Evolutionary conservation across 2,113 vertebrate species (phyloP), one percentile per base, ranked within the genome.

Genomic region (Callopanchax toddi): DNA sequence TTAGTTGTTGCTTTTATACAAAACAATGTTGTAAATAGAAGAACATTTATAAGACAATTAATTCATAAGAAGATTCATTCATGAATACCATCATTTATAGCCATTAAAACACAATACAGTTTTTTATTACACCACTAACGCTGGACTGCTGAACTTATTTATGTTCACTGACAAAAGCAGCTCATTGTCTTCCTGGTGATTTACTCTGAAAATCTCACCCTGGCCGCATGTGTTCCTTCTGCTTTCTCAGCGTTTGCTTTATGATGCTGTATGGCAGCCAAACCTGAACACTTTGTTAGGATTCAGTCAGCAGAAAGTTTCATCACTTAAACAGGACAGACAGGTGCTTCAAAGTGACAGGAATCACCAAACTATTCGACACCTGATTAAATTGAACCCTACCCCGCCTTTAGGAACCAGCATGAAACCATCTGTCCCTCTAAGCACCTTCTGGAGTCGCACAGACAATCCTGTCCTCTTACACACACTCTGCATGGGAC

Each of bases 331-430:
- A 49, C 12, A 55, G 17, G 11, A 51, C 17, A 3, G 2, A 42
- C 20, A 25, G 20, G 25, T 20, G 54, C 53, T 42, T 65, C 37
- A 56, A 34, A 68, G 55, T 21, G 11, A 22, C 16, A 2, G 42
- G 18, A 37, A 26, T 51, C 6, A 1, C 20, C 55, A 20, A 66
- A 56, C 46, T 9, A 60, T 51, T 42, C 1, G 26, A 49, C 60
- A 50, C 48, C 54, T 61, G 71, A 80, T 78, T 42, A 61, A 71
- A 80, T 17, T 70, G 15, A 72, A 61, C 60, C 43, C 36, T 53
- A 55, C 50, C 42, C 49, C 3, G 40, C 62, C 29, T 51, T 29
- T 29, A 71, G 50, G 79, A 52, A 74, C n/a, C 51, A 2, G 21
- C 10, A 45, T 53, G 49, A 57, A 50, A 48, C 37, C 60, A 54